Evolutionary conservation across 2,113 vertebrate species (phyloP).

Genomic region (Cygnus atratus): DNA sequence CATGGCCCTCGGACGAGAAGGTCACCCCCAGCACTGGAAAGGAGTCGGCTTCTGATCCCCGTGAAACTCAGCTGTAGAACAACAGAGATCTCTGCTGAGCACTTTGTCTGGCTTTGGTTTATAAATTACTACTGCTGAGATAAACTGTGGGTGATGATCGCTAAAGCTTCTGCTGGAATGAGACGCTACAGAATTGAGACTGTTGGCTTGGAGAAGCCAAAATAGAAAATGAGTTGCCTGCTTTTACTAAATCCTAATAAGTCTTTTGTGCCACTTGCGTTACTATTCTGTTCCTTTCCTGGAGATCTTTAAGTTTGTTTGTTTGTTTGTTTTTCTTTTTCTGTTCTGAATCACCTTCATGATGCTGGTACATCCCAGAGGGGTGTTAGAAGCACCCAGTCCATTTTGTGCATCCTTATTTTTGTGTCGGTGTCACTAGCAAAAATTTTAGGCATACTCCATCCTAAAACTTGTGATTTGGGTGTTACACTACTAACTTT

Average conservation of each 20-base stretch:
- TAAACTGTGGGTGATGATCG: background rate
- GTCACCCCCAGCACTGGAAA: background rate
- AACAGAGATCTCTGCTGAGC: background rate
- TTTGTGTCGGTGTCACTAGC: background rate
- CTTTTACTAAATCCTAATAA: background rate
- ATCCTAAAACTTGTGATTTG: background rate
- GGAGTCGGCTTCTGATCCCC: background rate
- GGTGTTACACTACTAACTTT: background rate
- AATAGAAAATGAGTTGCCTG: background rate
- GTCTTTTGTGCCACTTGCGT: background rate
- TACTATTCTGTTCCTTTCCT: background rate
- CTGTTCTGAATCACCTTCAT: background rate
- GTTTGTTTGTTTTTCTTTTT: background rate
- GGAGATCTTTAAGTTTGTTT: background rate
- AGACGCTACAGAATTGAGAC: background rate
- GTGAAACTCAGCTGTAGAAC: background rate
- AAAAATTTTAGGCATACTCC: background rate
- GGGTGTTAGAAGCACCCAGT: background rate
- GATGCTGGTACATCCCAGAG: background rate
- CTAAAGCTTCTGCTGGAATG: background rate
- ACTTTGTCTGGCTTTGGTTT: background rate
- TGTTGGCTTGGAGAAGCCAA: background rate
- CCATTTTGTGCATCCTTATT: background rate
- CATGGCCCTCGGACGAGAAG: background rate
- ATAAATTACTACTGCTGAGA: background rate